These are phyloP conservation scores for Steatornis caripensis DNA, from an alignment of 2,113 vertebrate genomes.

Conservation along the genomic window DNA sequence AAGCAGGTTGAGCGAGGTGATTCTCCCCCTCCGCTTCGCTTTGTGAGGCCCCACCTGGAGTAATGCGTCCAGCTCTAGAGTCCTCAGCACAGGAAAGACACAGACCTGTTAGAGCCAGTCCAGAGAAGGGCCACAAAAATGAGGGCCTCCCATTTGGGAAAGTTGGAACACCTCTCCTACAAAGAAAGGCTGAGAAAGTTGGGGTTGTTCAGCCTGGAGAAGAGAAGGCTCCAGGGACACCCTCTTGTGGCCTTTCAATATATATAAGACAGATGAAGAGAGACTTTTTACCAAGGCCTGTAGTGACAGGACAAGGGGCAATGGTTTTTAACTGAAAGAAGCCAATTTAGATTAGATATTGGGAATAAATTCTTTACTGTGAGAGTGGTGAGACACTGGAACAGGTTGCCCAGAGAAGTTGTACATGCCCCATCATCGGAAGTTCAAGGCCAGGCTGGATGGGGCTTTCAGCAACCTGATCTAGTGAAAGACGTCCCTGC, in stretches of 20 bases:
- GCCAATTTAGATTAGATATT: not conserved
- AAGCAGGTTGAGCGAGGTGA: fast-evolving
- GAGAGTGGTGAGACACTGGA: not conserved
- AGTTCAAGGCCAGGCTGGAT: not conserved
- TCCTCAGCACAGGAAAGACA: not conserved
- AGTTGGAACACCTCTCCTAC: not conserved
- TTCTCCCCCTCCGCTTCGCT: not conserved
- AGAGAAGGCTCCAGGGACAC: not conserved
- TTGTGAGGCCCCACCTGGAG: not conserved
- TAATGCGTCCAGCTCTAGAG: not conserved
- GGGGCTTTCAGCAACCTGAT: not conserved
- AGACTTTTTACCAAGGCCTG: not conserved
- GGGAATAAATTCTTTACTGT: not conserved
- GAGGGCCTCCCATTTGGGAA: too few species aligned
- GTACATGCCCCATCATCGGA: not conserved
- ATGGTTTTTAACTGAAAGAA: not conserved
- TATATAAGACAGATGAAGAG: not conserved
- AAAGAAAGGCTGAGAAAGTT: not conserved
- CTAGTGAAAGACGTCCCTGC: not conserved
- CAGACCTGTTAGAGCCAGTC: too few species aligned
- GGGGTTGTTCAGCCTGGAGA: not conserved
- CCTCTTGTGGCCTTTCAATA: not conserved
- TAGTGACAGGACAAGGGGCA: not conserved
- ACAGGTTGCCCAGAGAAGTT: not conserved
- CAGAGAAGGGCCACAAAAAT: not conserved